These are phyloP conservation scores for Anguilla pacifica DNA, from an alignment of 2,797 vertebrate species.

Conservation along the genomic window DNA sequence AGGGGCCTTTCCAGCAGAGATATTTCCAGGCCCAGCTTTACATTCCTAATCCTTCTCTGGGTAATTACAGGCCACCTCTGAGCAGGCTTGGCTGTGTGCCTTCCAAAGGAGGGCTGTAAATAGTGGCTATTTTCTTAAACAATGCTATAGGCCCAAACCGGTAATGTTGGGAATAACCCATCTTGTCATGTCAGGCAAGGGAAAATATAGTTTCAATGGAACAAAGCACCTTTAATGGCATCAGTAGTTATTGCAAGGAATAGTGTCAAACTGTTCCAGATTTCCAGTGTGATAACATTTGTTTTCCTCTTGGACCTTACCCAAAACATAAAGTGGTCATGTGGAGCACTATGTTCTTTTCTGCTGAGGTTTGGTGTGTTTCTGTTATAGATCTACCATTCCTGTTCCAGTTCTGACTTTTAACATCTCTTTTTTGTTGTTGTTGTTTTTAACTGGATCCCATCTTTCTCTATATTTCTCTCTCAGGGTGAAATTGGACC, in stretches of 20 bases:
- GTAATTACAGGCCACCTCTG: conserved; percentile 70
- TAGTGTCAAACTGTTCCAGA: not conserved
- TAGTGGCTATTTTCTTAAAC: conserved; percentile 55
- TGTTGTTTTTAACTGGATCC: conserved; percentile 19
- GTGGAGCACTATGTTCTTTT: not conserved
- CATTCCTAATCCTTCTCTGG: conserved; percentile 61
- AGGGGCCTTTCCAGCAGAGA: conserved; percentile 57
- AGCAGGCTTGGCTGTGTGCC: conserved; percentile 48
- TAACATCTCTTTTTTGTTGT: conserved; percentile 20
- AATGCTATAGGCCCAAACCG: conserved; percentile 57
- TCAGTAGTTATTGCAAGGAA: not conserved
- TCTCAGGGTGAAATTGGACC: conserved; percentile 86
- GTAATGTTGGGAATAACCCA: conserved; percentile 50
- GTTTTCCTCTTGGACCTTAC: conserved; percentile 1
- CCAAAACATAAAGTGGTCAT: not conserved
- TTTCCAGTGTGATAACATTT: not conserved
- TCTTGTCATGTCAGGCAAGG: conserved; percentile 22
- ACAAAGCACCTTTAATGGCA: not conserved
- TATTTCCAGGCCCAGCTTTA: conserved; percentile 61
- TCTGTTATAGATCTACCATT: not conserved
- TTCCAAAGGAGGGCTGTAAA: conserved; percentile 48
- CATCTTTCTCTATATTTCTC: conserved; percentile 23
- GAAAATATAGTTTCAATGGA: not conserved
- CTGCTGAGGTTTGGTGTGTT: not conserved
- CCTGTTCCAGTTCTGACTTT: not conserved